phyloP scores from a whole-genome alignment of 2,113 vertebrate species.

The Vimba vimba region DNA sequence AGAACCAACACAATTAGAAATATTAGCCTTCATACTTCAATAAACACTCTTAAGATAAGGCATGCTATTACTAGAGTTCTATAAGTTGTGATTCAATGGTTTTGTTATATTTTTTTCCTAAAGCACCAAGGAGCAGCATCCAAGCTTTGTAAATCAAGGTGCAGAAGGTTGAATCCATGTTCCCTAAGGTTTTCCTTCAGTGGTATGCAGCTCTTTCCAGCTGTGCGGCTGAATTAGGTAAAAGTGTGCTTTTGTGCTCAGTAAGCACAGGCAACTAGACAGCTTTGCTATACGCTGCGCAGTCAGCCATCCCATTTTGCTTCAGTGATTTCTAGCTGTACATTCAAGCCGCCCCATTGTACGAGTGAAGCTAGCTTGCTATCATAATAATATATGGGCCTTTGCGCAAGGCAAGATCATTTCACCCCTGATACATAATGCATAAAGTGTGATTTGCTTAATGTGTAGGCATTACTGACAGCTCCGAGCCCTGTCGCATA shows the following conservation, averaged over 20 bases:
- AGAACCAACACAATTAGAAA: not conserved
- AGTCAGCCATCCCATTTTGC: constrained; percentile 45
- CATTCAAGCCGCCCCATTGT: constrained; percentile 21
- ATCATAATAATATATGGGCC: not conserved
- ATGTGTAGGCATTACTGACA: constrained; percentile 16
- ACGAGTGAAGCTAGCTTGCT: constrained; percentile 11
- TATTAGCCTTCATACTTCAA: not conserved
- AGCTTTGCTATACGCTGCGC: constrained; percentile 41
- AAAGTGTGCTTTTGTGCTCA: constrained; percentile 64
- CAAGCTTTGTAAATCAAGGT: constrained; percentile 61
- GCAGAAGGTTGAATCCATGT: constrained; percentile 72
- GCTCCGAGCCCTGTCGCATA: not conserved
- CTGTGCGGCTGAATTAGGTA: constrained; percentile 75
- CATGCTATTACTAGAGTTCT: constrained; percentile 37
- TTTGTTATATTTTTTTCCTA: constrained; percentile 64
- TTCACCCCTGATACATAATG: not conserved
- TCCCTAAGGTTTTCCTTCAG: constrained; percentile 79
- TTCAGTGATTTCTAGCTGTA: constrained; percentile 41
- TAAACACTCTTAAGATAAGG: not conserved
- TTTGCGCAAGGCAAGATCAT: not conserved
- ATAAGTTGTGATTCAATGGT: constrained; percentile 48
- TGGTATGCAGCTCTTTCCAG: constrained; percentile 73
- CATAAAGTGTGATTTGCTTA: constrained; percentile 2
- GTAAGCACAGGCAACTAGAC: constrained; percentile 23
- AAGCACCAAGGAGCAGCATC: constrained; percentile 65